Conservation (phyloP, 2,797 vertebrate genomes). For the Ptychadena robeensis region DNA sequence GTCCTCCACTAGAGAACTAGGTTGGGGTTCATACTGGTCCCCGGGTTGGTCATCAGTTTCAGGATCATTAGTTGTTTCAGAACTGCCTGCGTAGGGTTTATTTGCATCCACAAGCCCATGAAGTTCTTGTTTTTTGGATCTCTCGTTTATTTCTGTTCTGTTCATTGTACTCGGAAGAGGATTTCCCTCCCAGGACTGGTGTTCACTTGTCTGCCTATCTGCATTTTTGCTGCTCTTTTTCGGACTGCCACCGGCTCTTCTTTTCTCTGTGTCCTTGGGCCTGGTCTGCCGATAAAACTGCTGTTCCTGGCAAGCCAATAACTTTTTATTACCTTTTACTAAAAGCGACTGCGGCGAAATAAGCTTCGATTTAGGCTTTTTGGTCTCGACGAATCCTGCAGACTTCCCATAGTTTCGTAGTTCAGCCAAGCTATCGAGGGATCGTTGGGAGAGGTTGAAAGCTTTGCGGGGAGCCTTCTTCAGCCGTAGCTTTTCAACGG, state of each 20-base stretch:
- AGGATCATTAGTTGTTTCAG: not conserved
- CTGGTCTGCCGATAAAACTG: conserved; percentile 72
- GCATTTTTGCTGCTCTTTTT: not conserved
- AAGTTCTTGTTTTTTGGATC: not conserved
- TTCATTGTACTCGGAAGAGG: conserved; percentile 11
- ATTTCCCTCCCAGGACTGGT: not conserved
- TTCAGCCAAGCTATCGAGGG: conserved; percentile 69
- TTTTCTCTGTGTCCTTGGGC: conserved; percentile 34
- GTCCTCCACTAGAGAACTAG: not conserved
- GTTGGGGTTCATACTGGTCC: not conserved
- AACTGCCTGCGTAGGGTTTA: not conserved
- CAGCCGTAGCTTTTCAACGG: conserved; percentile 77
- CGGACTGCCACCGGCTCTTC: not conserved
- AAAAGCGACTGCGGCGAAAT: conserved; percentile 68
- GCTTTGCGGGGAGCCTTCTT: conserved; percentile 80
- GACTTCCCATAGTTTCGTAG: conserved; percentile 78
- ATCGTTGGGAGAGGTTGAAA: conserved; percentile 78
- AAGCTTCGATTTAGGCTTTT: conserved; percentile 64
- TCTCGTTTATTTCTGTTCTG: conserved; percentile 21
- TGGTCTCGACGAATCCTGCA: conserved; percentile 65
- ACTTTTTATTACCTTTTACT: conserved; percentile 69
- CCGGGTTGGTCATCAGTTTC: not conserved
- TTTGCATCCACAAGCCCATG: not conserved
- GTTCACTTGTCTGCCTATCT: not conserved
- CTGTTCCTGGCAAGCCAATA: conserved; percentile 75